A percentile compares a stretch with the other conserved stretches of the same genome.
Conservation (phyloP, 2,888 invertebrate species). For the Epicampocera succincta region DNA sequence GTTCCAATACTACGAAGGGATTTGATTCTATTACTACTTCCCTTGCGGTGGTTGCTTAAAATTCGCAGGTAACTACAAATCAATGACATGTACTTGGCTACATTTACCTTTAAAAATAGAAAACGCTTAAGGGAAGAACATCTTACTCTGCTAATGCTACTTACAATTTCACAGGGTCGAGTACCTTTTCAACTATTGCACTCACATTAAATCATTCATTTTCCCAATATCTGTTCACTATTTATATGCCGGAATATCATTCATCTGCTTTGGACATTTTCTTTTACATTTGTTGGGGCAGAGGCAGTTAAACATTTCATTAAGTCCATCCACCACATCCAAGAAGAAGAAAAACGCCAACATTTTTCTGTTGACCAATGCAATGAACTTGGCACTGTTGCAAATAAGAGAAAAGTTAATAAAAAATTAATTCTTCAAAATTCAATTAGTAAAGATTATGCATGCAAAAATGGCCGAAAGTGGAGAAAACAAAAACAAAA, state of each 20-base stretch:
- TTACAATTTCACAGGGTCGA: too few relatives aligned
- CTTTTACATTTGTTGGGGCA: not conserved
- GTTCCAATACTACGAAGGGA: too few relatives aligned
- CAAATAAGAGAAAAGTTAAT: not conserved
- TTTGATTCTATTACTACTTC: too few relatives aligned
- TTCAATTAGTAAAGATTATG: slow-evolving; percentile 66
- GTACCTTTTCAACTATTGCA: too few relatives aligned
- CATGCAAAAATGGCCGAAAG: slow-evolving; percentile 53
- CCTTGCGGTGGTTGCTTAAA: too few relatives aligned
- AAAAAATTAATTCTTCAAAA: slow-evolving; percentile 62
- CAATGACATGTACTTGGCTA: too few relatives aligned
- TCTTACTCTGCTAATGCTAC: too few relatives aligned
- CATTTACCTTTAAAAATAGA: too few relatives aligned
- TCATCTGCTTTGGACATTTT: slow-evolving; percentile 2
- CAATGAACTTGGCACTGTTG: slow-evolving; percentile 35
- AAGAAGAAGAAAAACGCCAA: not conserved
- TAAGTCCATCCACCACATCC: slow-evolving; percentile 15
- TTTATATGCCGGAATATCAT: slow-evolving; percentile 18
- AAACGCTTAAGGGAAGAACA: too few relatives aligned
- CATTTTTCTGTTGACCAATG: slow-evolving; percentile 19
- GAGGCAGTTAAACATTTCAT: slow-evolving; percentile 10
- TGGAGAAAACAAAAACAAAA: slow-evolving; percentile 7
- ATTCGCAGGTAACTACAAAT: too few relatives aligned
- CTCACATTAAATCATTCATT: too few relatives aligned
- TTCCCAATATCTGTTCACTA: not conserved